Evolutionary conservation across 2,113 vertebrate genomes (phyloP).

Genomic region (Crotalus horridus): DNA sequence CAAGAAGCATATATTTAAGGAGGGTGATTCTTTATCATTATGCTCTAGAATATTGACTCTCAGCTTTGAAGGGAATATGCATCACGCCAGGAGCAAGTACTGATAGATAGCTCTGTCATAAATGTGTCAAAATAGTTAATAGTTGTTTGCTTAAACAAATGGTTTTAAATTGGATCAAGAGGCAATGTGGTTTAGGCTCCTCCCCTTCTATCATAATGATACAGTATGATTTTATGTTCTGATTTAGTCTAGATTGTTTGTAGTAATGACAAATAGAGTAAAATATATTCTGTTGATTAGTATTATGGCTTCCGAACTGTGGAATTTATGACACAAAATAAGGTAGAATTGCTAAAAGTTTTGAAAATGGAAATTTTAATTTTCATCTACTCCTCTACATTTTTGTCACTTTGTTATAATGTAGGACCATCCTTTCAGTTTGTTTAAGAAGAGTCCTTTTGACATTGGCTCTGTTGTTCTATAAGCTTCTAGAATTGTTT

Average conservation of each 20-base stretch:
- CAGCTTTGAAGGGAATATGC: conserved; percentile 47
- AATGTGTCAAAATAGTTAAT: background rate
- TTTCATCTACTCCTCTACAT: background rate
- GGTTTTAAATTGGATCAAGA: background rate
- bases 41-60: conserved; percentile 64
- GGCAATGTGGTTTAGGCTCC: background rate
- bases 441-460: background rate
- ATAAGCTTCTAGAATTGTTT: background rate
- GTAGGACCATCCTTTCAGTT: background rate
- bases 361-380: background rate
- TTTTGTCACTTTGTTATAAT: background rate
- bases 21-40: conserved; percentile 63
- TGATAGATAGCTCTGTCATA: conserved; percentile 41
- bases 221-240: background rate
- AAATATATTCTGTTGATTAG: background rate
- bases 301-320: background rate
- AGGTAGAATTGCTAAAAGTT: background rate
- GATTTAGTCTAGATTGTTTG: background rate
- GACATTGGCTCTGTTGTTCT: background rate
- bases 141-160: conserved; percentile 13
- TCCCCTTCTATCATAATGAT: background rate
- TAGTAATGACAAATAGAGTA: background rate
- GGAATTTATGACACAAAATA: background rate
- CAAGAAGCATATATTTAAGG: rapidly evolving
- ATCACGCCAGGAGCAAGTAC: background rate